Evolutionary conservation across 1,140 invertebrate genomes (phyloP), one percentile per base, ranked within the genome.

Genomic region (Zaprionus kolodkinae): DNA sequence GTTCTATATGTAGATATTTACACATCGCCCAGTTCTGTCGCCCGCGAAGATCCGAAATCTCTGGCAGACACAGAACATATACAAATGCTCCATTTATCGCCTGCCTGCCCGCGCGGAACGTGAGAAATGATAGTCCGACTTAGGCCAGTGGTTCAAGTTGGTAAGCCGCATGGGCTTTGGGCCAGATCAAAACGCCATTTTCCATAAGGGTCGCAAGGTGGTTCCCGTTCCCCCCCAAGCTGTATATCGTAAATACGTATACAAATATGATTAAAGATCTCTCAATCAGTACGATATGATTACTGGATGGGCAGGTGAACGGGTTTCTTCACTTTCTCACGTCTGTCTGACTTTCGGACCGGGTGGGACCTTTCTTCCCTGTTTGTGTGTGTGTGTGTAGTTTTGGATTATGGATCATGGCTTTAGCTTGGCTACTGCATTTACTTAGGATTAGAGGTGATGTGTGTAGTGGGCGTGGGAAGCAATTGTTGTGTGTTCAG

Each of bases 121-220:
- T 89, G 84, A 85, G 86, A 89, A 89, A 85, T 89, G 78, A 83
- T 89, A 65, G 85, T 50, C 81, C 73, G 78, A 77, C 78, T 88
- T 81, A 88, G 84, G 81, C 85, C 85, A 75, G 68, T 88, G 83
- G 84, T 88, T 87, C 77, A 87, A 83, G 60, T 64, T 54, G 52
- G 17, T 88, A 87, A 87, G 80, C 84, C 81, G 54, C 48, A 30
- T 40, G 74, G 71, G 71, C 71, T 74, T 77, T 74, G 57, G 43
- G 43, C 38, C 65, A 74, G 84, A 89, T 88, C 84, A 89, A 79
- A 84, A 78, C 76, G 68, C 76, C 72, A 78, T 67, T 81, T 76
- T 83, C 68, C 70, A 45, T 48, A 69, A 62, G 9, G 52, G 67
- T 15, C 10, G 67, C 67, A 66, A 76, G 68, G 61, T 75, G 73